These are phyloP conservation scores for Oxystoma pomonae DNA, from an alignment of 2,888 invertebrate genomes.

Conservation along the genomic window DNA sequence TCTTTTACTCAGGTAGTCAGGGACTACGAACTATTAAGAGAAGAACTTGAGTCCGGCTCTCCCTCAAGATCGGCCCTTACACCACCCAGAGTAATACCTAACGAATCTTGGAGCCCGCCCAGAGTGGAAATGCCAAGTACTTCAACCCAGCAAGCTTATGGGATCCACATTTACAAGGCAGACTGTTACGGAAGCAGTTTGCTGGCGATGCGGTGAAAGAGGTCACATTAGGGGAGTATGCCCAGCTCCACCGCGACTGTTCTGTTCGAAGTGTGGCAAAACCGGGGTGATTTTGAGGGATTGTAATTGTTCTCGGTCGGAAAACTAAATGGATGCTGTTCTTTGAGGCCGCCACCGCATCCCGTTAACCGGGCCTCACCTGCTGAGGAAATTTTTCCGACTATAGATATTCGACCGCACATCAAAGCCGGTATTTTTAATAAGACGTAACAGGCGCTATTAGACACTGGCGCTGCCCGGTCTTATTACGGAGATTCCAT, in stretches of 20 bases:
- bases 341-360: too few species aligned
- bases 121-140: too few species aligned
- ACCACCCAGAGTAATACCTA: too few species aligned
- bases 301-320: background rate
- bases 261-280: background rate
- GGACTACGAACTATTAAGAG: background rate
- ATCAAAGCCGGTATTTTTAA: too few species aligned
- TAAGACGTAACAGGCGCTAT: background rate
- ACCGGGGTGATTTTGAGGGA: background rate
- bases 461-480: background rate
- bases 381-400: too few species aligned
- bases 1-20: background rate
- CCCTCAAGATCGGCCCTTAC: too few species aligned
- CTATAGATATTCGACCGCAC: too few species aligned
- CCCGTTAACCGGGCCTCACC: too few species aligned
- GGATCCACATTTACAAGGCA: too few species aligned
- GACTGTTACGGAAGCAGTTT: background rate
- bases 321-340: too few species aligned
- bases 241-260: background rate
- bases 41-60: background rate
- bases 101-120: too few species aligned
- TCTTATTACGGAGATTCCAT: background rate
- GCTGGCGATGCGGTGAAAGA: background rate
- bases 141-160: too few species aligned
- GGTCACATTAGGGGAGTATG: background rate